A percentile compares a stretch with the other conserved stretches of the same genome.
Conservation (phyloP, 2,113 vertebrate species). For the Parus major region DNA sequence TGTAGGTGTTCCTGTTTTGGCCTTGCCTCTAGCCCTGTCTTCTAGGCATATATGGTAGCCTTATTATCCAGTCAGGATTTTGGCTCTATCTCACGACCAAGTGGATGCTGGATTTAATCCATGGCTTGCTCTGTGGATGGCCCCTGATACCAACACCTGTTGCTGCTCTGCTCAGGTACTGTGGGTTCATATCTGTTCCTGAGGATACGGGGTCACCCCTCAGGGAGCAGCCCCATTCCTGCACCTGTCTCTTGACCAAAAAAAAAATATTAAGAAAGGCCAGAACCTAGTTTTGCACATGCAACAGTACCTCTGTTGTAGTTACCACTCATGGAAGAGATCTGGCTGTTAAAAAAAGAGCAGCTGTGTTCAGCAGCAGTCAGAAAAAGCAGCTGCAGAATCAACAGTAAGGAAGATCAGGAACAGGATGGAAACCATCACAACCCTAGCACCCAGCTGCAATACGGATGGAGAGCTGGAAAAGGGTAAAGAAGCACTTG, state of each 20-base stretch:
- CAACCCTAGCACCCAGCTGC: background rate
- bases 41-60: rapidly evolving
- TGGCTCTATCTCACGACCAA: rapidly evolving
- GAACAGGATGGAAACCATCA: background rate
- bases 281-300: background rate
- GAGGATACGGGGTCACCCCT: background rate
- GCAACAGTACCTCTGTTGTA: background rate
- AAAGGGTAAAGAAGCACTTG: background rate
- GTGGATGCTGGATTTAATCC: background rate
- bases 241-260: background rate
- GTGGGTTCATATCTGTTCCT: background rate
- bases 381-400: background rate
- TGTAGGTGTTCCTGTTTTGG: background rate
- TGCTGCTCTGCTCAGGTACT: background rate
- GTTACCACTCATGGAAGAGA: background rate
- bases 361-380: background rate
- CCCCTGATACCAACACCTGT: background rate
- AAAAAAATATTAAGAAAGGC: background rate
- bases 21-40: background rate
- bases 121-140: background rate
- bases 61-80: background rate
- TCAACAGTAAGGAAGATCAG: background rate
- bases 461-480: background rate
- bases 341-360: background rate
- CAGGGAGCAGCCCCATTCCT: rapidly evolving